A percentile compares a stretch with the other conserved stretches of the same genome.
Evolutionary conservation across 2,888 invertebrate genomes (phyloP).

Genomic region (Ceriagrion tenellum): DNA sequence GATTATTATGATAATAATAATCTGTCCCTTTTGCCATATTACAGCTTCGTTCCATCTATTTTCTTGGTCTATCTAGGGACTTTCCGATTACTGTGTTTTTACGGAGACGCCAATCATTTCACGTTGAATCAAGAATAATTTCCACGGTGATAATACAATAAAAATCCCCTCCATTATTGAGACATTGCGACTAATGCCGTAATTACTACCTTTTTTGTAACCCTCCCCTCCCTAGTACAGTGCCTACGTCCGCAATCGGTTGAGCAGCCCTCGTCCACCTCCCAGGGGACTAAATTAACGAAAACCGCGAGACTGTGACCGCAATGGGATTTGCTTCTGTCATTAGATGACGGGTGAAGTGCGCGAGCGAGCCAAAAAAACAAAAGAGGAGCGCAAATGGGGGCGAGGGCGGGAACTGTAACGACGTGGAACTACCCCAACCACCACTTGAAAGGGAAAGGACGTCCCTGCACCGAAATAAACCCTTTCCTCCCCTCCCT

Average conservation of each 20-base stretch:
- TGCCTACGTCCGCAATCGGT: background rate
- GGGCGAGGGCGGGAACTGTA: background rate
- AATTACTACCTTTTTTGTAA: background rate
- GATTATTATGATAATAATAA: too few species aligned
- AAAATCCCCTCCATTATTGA: too few species aligned
- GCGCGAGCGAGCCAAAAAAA: background rate
- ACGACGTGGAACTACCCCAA: background rate
- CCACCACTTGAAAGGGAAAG: slow-evolving; percentile 14
- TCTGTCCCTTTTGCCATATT: too few species aligned
- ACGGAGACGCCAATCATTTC: too few species aligned
- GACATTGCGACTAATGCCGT: too few species aligned
- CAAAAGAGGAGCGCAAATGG: background rate
- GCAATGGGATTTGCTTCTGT: background rate
- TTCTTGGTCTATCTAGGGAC: too few species aligned
- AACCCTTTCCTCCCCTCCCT: background rate
- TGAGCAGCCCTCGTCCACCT: background rate
- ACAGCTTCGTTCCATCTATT: too few species aligned
- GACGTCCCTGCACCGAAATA: background rate
- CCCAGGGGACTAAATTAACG: background rate
- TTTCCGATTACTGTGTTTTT: too few species aligned
- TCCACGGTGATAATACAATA: too few species aligned
- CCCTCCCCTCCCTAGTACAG: background rate
- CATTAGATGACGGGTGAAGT: background rate
- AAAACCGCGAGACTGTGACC: background rate
- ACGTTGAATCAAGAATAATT: too few species aligned